A percentile compares a stretch with the other conserved stretches of the same genome.
These are phyloP conservation scores for Rhadinocentrus ornatus DNA, from an alignment of 2,797 vertebrate genomes.

Conservation along the genomic window DNA sequence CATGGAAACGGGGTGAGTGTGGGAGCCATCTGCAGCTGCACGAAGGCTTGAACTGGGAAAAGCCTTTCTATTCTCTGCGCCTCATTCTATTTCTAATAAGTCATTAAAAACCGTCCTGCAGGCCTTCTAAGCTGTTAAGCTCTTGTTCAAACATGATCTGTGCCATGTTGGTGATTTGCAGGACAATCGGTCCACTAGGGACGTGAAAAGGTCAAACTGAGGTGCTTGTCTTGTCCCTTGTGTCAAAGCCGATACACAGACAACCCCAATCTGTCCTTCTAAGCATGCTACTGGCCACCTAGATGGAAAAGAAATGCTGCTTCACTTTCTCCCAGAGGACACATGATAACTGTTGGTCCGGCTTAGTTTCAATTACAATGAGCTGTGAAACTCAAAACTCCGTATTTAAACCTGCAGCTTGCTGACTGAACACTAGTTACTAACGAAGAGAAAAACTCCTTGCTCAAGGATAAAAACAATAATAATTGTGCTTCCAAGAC, in stretches of 20 bases:
- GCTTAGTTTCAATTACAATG: background rate
- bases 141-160: constrained; percentile 84
- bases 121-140: constrained; percentile 80
- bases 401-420: constrained; percentile 15
- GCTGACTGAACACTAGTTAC: background rate
- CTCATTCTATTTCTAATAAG: constrained; percentile 76
- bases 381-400: background rate
- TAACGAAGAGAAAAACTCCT: no score
- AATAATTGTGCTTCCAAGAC: no score
- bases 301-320: constrained; percentile 59
- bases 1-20: constrained; percentile 68
- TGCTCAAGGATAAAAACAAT: no score
- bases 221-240: constrained; percentile 77
- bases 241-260: constrained; percentile 85
- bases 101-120: constrained; percentile 70
- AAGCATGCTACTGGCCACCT: constrained; percentile 72
- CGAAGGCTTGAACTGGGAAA: constrained; percentile 51
- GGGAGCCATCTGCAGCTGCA: constrained; percentile 65
- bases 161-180: constrained; percentile 87
- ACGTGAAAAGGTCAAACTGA: constrained; percentile 85
- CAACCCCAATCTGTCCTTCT: constrained; percentile 84
- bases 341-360: constrained; percentile 3
- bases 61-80: constrained; percentile 55
- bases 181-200: constrained; percentile 87
- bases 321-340: constrained; percentile 17